Base-by-base conservation (phyloP, 2,888 invertebrate species). In the Ligdia adustata region DNA sequence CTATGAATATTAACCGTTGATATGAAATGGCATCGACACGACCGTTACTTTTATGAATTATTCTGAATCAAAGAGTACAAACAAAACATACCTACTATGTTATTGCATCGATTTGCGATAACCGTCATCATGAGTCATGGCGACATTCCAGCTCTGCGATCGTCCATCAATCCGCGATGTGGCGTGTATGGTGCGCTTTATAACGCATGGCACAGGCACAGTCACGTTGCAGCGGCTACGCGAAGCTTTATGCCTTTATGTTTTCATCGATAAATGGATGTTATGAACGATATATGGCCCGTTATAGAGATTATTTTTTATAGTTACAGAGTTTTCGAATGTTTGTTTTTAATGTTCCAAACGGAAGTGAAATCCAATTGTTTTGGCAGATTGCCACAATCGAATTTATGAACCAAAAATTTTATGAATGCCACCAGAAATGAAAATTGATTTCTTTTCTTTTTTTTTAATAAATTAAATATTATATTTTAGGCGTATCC, bases 101-200 rank as follows among this genome's bases (percentile, higher is more conserved):
- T n/a, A n/a, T 52, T 46, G 42, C 26, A 38, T 29, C 46, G 18
- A 52, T 52, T 50, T 29, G 15, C 32, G 34, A 46, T 47, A 44
- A 39, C 40, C 35, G 48, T 26, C 40, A 45, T 45, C n/a, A n/a
- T n/a, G n/a, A n/a, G 35, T 29, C 18, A n/a, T n/a, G 31, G 47
- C 38, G 41, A 43, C 52, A 47, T 42, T 40, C 18, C 22, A 26
- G 28, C 39, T 29, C 37, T 14, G 14, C 43, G 46, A 34, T 26
- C 43, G 49, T 54, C 49, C 46, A 52, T 50, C 46, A 41, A 50
- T 52, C 48, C 12, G 7, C 26, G 43, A 34, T 31, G 45, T 46
- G 37, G 48, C 47, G 32, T 43, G 44, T 43, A 41, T 46, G n/a
- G 46, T 38, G 18, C 43, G 44, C 31, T 48, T 45, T 48, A 46